A percentile compares a stretch with the other conserved stretches of the same genome.
phyloP scores from a whole-genome alignment of 2,888 invertebrate species.

The Lasiommata megera region DNA sequence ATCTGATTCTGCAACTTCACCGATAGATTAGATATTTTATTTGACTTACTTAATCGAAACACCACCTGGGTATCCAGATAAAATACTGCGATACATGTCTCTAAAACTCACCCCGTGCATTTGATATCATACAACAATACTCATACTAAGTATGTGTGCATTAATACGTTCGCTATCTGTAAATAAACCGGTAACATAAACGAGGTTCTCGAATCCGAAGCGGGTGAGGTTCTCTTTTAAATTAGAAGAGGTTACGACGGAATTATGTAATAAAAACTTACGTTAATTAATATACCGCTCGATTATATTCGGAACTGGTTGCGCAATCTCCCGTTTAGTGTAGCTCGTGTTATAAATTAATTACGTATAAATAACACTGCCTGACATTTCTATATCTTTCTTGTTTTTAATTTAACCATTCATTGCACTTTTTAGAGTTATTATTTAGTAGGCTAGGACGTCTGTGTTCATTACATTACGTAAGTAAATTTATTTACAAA shows the following conservation, averaged over 20 bases:
- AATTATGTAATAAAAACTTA: constrained; percentile 25
- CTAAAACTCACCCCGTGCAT: not conserved
- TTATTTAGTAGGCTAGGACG: no score
- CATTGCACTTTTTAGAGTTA: not conserved
- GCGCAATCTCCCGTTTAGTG: constrained; percentile 29
- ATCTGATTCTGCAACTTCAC: no score
- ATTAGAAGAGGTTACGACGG: constrained; percentile 25
- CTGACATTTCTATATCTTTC: constrained; percentile 31
- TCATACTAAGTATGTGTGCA: no score
- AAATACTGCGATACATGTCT: not conserved
- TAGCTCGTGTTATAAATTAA: constrained; percentile 30
- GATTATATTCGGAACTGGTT: constrained; percentile 29
- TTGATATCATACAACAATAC: no score
- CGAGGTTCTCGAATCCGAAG: constrained; percentile 10
- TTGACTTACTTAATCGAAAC: no score
- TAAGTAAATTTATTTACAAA: no score
- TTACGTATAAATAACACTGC: constrained; percentile 30
- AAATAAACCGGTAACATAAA: constrained; percentile 21
- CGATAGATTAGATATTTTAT: no score
- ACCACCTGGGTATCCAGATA: not conserved
- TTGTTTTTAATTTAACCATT: constrained; percentile 22
- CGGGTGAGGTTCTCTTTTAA: constrained; percentile 20
- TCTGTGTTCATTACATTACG: no score
- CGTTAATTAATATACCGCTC: constrained; percentile 29
- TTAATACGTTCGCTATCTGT: not conserved